These are phyloP conservation scores for Noctuana brunneofusca DNA, from an alignment of 2,888 invertebrate species.

Conservation along the genomic window DNA sequence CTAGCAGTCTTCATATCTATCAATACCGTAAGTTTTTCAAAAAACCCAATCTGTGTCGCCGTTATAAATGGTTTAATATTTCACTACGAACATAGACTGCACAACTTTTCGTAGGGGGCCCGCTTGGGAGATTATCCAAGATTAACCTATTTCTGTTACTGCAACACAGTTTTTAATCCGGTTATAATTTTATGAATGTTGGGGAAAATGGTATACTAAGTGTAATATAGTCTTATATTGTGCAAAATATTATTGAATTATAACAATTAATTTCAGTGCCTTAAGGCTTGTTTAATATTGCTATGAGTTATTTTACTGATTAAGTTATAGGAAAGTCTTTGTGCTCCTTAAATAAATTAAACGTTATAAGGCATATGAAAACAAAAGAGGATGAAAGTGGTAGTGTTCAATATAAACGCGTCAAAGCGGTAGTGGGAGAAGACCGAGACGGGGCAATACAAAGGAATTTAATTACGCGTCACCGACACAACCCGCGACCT, in stretches of 20 bases:
- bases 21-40: not conserved
- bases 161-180: conserved; percentile 21
- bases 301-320: not conserved
- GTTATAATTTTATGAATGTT: conserved; percentile 12
- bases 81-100: not conserved
- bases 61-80: not conserved
- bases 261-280: too few species aligned
- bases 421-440: conserved; percentile 30
- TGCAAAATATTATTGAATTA: too few species aligned
- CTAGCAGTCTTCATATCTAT: not conserved
- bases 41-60: not conserved
- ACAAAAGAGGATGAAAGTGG: not conserved
- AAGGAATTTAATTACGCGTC: conserved; percentile 76
- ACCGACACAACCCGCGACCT: conserved; percentile 52
- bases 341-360: not conserved
- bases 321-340: not conserved
- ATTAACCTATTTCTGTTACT: conserved; percentile 26
- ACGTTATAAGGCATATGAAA: not conserved
- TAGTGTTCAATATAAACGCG: not conserved
- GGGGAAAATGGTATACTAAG: not conserved
- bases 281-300: too few species aligned
- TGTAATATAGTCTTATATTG: not conserved
- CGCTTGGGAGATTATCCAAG: conserved; percentile 20
- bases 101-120: not conserved
- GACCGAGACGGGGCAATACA: conserved; percentile 51